A percentile compares a stretch with the other conserved stretches of the same genome.
Evolutionary conservation across 2,797 vertebrate genomes (phyloP).

Genomic region (Pagetopsis macropterus): DNA sequence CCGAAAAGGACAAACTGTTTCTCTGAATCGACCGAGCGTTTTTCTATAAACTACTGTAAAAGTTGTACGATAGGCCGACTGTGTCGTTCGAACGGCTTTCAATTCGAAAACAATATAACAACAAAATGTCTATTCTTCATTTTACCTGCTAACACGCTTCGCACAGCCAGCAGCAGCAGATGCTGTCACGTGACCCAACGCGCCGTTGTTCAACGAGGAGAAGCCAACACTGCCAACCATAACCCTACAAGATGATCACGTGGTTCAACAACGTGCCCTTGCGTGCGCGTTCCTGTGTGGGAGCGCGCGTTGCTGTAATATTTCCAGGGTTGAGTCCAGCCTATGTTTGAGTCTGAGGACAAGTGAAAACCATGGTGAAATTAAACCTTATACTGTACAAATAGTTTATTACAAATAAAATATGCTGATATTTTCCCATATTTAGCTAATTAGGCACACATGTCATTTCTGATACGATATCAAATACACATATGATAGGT

Average conservation of each 20-base stretch:
- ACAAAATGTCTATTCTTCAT: constrained; percentile 42
- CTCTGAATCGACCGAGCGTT: not conserved
- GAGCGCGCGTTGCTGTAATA: not conserved
- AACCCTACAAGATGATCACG: constrained; percentile 35
- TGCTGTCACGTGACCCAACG: constrained; percentile 78
- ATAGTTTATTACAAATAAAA: not conserved
- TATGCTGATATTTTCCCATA: not conserved
- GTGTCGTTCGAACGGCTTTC: fast-evolving
- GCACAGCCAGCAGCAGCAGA: constrained; percentile 84
- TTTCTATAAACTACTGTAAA: not conserved
- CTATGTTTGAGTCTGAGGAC: not conserved
- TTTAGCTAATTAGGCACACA: not conserved
- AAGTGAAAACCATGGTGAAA: not conserved
- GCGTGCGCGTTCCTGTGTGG: constrained; percentile 24
- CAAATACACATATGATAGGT: too few relatives aligned
- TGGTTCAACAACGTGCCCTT: constrained; percentile 15
- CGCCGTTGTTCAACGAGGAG: constrained; percentile 71
- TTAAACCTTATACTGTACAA: not conserved
- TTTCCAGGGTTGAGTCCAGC: not conserved
- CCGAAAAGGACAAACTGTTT: not conserved
- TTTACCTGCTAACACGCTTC: constrained; percentile 89
- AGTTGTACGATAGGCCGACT: fast-evolving
- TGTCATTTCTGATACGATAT: not conserved
- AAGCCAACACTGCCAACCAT: constrained; percentile 42
- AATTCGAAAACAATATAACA: constrained; percentile 13